A percentile compares a stretch with the other conserved stretches of the same genome.
These are phyloP conservation scores for Sander vitreus DNA, from an alignment of 2,113 vertebrate species.

Conservation along the genomic window DNA sequence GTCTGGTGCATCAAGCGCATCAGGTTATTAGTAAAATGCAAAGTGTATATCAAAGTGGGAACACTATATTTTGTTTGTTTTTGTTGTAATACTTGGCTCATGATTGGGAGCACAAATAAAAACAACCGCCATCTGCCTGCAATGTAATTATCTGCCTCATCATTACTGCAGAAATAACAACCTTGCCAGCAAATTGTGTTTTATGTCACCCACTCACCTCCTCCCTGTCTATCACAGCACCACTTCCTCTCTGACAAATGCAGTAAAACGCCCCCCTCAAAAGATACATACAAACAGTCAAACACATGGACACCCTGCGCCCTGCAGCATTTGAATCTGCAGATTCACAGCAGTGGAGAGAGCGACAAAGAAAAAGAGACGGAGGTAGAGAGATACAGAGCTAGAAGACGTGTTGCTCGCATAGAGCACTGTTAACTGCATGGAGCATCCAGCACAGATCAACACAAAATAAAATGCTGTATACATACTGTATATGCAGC, in stretches of 20 bases:
- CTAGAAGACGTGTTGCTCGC: slow-evolving; percentile 65
- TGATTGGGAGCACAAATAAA: background rate
- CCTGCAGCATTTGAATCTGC: slow-evolving; percentile 61
- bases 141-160: slow-evolving; percentile 11
- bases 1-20: too few relatives aligned
- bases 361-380: slow-evolving; percentile 18
- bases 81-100: background rate
- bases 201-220: slow-evolving; percentile 1
- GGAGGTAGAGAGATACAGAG: slow-evolving; percentile 29
- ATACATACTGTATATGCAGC: slow-evolving; percentile 33
- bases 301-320: slow-evolving; percentile 39
- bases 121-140: background rate
- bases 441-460: slow-evolving; percentile 61
- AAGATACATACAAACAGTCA: slow-evolving; percentile 22
- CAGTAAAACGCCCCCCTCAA: slow-evolving; percentile 1
- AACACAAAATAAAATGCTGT: slow-evolving; percentile 53
- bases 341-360: slow-evolving; percentile 57
- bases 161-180: slow-evolving; percentile 5
- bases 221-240: slow-evolving; percentile 1
- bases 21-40: too few relatives aligned
- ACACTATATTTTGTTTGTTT: background rate
- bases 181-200: slow-evolving; percentile 1
- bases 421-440: slow-evolving; percentile 59
- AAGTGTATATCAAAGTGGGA: background rate
- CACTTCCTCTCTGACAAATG: slow-evolving; percentile 9